Conservation (phyloP, 2,113 vertebrate species). For the Pseudorasbora parva region DNA sequence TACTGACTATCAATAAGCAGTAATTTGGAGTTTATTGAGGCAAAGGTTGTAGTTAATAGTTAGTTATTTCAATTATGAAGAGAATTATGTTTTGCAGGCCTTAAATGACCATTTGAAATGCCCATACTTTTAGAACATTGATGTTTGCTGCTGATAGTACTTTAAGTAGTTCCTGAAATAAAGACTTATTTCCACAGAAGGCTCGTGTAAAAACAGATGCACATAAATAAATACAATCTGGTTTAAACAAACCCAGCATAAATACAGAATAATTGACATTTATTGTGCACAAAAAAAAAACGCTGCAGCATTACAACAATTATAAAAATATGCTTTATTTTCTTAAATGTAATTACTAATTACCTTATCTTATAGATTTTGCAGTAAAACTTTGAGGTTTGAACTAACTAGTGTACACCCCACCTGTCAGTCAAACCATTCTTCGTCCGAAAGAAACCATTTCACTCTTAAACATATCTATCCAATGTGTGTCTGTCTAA, state of each 20-base stretch:
- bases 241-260: constrained; percentile 20
- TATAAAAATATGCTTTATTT: neutral
- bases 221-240: constrained; percentile 2
- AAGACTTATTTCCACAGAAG: constrained; percentile 7
- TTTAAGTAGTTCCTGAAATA: neutral
- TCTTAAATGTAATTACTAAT: neutral
- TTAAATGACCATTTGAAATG: neutral
- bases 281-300: neutral
- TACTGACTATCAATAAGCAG: too few species aligned
- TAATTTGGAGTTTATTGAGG: too few species aligned
- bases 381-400: neutral
- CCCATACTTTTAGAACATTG: constrained; percentile 28
- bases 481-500: neutral
- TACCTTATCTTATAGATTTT: neutral
- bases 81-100: neutral
- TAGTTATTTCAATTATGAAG: neutral
- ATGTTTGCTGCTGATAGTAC: neutral
- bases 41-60: too few species aligned
- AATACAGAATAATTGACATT: constrained; percentile 22
- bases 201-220: neutral
- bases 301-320: neutral
- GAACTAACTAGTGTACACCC: neutral
- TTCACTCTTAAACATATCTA: neutral
- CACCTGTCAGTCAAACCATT: neutral
- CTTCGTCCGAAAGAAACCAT: neutral